Evolutionary conservation across 2,113 vertebrate genomes (phyloP), one percentile per base, ranked within the genome.

Genomic region (Hypanus sabinus): DNA sequence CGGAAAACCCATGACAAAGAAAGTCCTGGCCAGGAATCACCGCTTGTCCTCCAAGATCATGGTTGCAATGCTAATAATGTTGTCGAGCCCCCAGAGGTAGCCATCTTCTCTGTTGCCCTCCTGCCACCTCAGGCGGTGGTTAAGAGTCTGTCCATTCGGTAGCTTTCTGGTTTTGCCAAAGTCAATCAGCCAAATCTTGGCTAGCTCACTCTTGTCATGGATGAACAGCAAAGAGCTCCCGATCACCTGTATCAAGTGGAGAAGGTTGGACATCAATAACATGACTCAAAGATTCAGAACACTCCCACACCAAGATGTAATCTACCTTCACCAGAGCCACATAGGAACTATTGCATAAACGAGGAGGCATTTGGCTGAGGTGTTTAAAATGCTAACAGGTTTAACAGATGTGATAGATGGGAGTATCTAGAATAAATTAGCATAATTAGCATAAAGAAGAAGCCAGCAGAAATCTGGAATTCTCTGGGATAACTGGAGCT

Each of bases 191-290:
- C 99, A 99, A 81, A 99, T 97, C 6, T 99, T 97, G 0, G 98
- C 98, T 1, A 96, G 97, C 90, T 97, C 97, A 22, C 96, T 98
- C 94, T 97, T 97, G 95, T 99, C 98, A 0, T 99, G 99, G 95
- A 99, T 98, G 95, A 99, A 99, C 95, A 99, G 98, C 94, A 99
- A 97, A 9, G 99, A 99, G 96, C 99, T 99, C 95, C 99, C 99
- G n/a, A 99, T 98, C 5, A 99, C 98, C 99, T 98, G 95, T 94
- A 93, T 70, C 93, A 71, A 94, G 76, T n/a, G 1, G 24, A 14
- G 85, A 68, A 90, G 85, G 30, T 8, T 20, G n/a, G n/a, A 90
- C 16, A 16, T 68, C 85, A 90, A 90, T n/a, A 20, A 65, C 83
- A 2, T 1, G 12, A 0, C 8, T 65, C 30, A 27, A 65, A n/a